phyloP scores from a whole-genome alignment of 2,113 vertebrate genomes.

The Callaeas wilsoni region DNA sequence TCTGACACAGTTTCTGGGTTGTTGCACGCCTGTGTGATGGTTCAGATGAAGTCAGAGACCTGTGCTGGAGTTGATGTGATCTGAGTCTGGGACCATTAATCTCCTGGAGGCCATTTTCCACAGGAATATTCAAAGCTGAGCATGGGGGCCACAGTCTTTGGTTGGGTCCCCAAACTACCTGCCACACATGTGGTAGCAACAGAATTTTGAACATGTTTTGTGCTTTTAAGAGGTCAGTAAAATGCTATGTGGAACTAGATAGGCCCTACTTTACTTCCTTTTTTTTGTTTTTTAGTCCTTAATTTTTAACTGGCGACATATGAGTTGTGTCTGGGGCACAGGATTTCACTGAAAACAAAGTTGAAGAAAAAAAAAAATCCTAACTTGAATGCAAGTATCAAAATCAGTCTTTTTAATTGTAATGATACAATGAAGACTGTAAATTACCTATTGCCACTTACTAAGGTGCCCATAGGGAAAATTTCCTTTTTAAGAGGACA shows the following conservation, averaged over 20 bases:
- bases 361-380: neutral
- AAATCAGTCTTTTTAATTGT: neutral
- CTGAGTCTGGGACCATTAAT: neutral
- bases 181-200: accelerated
- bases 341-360: neutral
- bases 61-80: neutral
- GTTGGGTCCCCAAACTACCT: accelerated
- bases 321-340: neutral
- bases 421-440: neutral
- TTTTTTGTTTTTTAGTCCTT: neutral
- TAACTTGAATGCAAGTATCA: neutral
- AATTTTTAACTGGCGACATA: neutral
- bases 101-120: neutral
- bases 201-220: neutral
- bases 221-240: neutral
- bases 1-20: neutral
- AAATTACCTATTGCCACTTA: constrained; percentile 44
- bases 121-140: neutral
- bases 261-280: neutral
- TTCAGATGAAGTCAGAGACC: neutral
- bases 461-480: constrained; percentile 42
- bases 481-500: constrained; percentile 63
- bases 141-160: neutral
- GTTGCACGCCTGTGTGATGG: accelerated
- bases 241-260: neutral